phyloP scores from a whole-genome alignment of 2,888 invertebrate genomes.

The Prenolepis imparis region DNA sequence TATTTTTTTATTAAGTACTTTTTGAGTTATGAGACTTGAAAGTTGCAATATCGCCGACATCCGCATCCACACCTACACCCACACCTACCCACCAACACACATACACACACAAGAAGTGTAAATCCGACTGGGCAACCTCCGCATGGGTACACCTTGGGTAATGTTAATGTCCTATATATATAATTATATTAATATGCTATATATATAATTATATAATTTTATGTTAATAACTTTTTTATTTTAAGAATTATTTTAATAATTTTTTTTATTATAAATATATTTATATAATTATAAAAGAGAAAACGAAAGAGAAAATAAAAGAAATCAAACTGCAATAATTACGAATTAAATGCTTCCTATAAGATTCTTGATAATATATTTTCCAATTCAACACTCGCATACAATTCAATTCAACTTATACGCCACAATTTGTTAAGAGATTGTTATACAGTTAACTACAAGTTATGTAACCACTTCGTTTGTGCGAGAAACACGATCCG shows the following conservation, averaged over 20 bases:
- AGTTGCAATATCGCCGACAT: too few species aligned
- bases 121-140: too few species aligned
- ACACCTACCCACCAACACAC: too few species aligned
- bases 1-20: too few species aligned
- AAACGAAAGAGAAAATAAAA: not conserved
- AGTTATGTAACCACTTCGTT: not conserved
- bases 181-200: too few species aligned
- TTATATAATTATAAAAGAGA: not conserved
- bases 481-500: constrained; percentile 1
- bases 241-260: not conserved
- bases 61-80: too few species aligned
- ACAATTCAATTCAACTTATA: not conserved
- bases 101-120: too few species aligned
- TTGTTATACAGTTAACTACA: not conserved
- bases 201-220: not conserved
- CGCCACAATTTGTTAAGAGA: not conserved
- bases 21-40: too few species aligned
- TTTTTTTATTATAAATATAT: not conserved
- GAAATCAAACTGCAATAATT: not conserved
- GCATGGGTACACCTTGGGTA: too few species aligned
- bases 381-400: not conserved
- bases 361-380: not conserved
- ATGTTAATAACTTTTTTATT: not conserved
- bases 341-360: not conserved
- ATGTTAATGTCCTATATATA: too few species aligned